A percentile compares a stretch with the other conserved stretches of the same genome.
Conservation (phyloP, 2,113 vertebrate genomes). For the Lasiurus borealis region DNA sequence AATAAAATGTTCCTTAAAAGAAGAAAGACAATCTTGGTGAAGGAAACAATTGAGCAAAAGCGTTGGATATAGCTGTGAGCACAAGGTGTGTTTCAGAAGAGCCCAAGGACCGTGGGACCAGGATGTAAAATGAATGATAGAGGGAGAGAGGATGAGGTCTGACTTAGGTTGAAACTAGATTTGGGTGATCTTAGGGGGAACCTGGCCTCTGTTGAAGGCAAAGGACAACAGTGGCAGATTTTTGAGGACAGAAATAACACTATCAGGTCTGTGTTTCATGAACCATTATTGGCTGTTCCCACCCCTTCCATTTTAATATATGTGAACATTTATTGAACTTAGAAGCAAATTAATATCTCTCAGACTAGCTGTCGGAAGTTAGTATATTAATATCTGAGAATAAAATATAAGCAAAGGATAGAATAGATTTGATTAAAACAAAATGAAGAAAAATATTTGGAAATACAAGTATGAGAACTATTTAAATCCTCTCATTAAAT, state of each 20-base stretch:
- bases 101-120: fast-evolving
- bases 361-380: slow-evolving; percentile 8
- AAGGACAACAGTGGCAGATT: neutral
- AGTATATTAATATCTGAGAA: neutral
- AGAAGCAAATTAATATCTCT: neutral
- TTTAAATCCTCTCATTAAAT: neutral
- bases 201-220: neutral
- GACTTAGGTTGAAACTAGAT: too few species aligned
- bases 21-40: neutral
- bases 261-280: neutral
- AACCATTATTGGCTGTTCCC: neutral
- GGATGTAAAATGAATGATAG: fast-evolving
- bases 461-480: neutral
- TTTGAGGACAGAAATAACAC: neutral
- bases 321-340: neutral
- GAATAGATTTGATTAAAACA: neutral
- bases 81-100: too few species aligned
- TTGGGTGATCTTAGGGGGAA: fast-evolving
- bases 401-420: neutral
- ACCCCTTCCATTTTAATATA: neutral
- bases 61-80: neutral
- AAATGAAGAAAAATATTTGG: slow-evolving; percentile 12
- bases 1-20: neutral
- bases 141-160: neutral
- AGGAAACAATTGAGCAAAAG: neutral